Conservation (phyloP, 2,888 invertebrate genomes). For the Archaeoteleia sp. region DNA sequence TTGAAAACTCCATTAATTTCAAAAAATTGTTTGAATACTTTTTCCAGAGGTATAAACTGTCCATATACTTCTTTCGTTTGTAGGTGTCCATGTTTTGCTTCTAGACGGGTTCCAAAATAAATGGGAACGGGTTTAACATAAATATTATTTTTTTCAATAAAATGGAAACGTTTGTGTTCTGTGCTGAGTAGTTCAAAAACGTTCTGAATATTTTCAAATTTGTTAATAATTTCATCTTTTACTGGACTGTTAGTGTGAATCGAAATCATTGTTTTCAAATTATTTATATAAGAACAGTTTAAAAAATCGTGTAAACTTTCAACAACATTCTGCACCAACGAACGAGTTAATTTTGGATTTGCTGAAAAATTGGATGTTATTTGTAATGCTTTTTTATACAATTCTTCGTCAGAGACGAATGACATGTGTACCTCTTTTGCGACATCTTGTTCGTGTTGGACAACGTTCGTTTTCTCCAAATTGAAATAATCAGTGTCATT, state of each 20-base stretch:
- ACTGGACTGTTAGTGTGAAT: background rate
- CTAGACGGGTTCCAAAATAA: conserved; percentile 12
- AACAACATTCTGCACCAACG: conserved; percentile 1
- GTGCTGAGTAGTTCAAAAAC: conserved; percentile 1
- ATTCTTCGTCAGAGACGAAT: background rate
- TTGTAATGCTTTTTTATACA: background rate
- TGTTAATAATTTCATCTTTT: no score
- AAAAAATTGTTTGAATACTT: conserved; percentile 10
- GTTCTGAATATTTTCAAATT: background rate
- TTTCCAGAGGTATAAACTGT: conserved; percentile 13
- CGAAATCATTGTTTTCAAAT: background rate
- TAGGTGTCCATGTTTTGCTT: background rate
- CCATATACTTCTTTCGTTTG: conserved; percentile 11
- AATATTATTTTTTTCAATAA: background rate
- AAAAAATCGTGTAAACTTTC: background rate
- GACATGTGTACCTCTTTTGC: background rate
- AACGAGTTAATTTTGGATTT: background rate
- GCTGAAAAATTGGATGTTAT: background rate
- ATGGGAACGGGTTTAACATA: conserved; percentile 5
- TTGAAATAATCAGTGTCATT: background rate
- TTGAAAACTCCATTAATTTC: conserved; percentile 9
- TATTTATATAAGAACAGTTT: background rate
- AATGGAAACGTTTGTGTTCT: background rate
- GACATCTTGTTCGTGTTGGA: no score
- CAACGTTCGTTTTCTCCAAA: no score